A percentile compares a stretch with the other conserved stretches of the same genome.
These are phyloP conservation scores for Cirrhinus molitorella DNA, from an alignment of 2,797 vertebrate species.

Conservation along the genomic window DNA sequence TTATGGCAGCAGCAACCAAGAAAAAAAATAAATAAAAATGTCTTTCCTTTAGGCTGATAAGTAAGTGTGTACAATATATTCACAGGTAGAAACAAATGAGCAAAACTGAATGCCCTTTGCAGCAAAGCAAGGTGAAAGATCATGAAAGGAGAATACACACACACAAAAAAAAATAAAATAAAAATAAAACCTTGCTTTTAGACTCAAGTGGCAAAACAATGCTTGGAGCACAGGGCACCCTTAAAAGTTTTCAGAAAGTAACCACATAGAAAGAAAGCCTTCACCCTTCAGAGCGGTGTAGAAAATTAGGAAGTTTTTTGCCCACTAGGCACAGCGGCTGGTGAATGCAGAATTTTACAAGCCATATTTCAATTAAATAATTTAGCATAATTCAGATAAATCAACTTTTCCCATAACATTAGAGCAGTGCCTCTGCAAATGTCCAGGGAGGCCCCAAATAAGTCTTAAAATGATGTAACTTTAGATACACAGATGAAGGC, in stretches of 20 bases:
- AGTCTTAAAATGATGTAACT: too few species aligned
- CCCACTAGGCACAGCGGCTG: background rate
- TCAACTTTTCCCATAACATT: too few species aligned
- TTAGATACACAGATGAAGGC: too few species aligned
- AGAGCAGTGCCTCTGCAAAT: too few species aligned
- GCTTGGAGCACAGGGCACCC: background rate
- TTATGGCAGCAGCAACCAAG: background rate
- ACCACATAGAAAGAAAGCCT: background rate
- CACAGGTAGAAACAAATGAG: conserved; percentile 13
- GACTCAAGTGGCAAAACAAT: background rate
- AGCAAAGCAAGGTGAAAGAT: conserved; percentile 3
- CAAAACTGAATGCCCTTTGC: conserved; percentile 10
- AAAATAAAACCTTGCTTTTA: background rate
- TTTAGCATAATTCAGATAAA: background rate
- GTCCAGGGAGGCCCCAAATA: too few species aligned
- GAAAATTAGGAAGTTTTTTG: conserved; percentile 1
- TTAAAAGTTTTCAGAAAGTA: conserved; percentile 3
- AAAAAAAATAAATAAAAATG: background rate
- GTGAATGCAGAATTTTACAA: background rate
- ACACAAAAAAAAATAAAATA: background rate
- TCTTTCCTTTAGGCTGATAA: background rate
- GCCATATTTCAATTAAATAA: background rate
- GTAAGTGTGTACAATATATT: background rate
- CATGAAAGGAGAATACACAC: background rate
- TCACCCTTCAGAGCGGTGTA: background rate